phyloP scores from a whole-genome alignment of 2,797 vertebrate genomes.

The Sebastes trivittatus region DNA sequence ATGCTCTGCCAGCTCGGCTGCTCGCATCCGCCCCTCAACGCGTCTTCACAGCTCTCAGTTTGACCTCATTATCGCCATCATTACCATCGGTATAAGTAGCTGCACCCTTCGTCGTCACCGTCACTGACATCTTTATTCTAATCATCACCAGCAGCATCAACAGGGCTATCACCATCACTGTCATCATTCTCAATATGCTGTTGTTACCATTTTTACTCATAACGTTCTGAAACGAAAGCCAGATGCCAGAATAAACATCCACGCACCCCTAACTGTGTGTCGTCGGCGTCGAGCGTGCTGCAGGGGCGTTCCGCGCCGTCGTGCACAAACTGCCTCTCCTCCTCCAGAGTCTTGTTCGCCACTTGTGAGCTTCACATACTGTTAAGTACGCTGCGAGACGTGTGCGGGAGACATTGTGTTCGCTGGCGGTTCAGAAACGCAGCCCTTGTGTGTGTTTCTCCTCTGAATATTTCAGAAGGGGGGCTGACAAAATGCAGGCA shows the following conservation, averaged over 20 bases:
- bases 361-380: slow-evolving; percentile 56
- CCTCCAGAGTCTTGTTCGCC: slow-evolving; percentile 33
- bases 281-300: slow-evolving; percentile 30
- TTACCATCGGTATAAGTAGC: slow-evolving; percentile 42
- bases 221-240: slow-evolving; percentile 40
- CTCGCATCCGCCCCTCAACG: slow-evolving; percentile 56
- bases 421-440: slow-evolving; percentile 22
- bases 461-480: slow-evolving; percentile 74
- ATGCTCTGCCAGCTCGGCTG: slow-evolving; percentile 38
- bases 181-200: slow-evolving; percentile 46
- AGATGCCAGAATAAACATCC: slow-evolving; percentile 37
- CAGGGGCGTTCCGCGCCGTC: slow-evolving; percentile 30
- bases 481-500: slow-evolving; percentile 67
- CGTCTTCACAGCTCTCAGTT: slow-evolving; percentile 42
- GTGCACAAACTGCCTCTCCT: slow-evolving; percentile 32
- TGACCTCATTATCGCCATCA: slow-evolving; percentile 67
- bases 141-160: slow-evolving; percentile 23
- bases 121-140: slow-evolving; percentile 28
- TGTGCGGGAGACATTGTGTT: slow-evolving; percentile 37
- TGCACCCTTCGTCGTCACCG: slow-evolving; percentile 32
- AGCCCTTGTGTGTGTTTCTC: slow-evolving; percentile 56
- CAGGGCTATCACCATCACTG: neutral
- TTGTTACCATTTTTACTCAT: slow-evolving; percentile 20
- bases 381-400: slow-evolving; percentile 41
- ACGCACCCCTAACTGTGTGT: slow-evolving; percentile 24